Base-by-base conservation (phyloP, 2,888 invertebrate species). In the Parthenolecanium corni region DNA sequence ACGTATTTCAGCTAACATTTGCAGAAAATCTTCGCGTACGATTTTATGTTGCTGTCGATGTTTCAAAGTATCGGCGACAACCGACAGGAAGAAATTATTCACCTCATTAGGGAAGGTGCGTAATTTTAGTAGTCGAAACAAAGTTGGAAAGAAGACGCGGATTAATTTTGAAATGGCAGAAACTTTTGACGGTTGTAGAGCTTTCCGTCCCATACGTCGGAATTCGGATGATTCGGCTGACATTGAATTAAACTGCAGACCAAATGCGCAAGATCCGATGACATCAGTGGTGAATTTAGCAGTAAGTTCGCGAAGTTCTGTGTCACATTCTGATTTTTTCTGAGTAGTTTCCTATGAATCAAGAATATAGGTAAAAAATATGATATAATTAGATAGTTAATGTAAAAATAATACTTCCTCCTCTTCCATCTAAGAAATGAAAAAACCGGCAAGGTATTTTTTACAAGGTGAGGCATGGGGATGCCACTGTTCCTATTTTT, bases 231-330 rank as follows among this genome's bases (percentile, higher is more conserved):
- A 69, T 38, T 73, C 70, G 65, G 75, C 69, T 9, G 68, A 71
- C 40, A 76, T 69, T 0, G 75, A 73, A 65, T 76, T 75, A 66
- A 75, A 73, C 64, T 76, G 74, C 67, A 77, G 73, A 46, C 77
- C 77, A 68, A 77, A 78, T 25, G 75, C 76, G 65, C 76, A 76
- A 42, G 73, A 73, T 16, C 77, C 76, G 51, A 78, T 77, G 1
- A 77, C 75, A 69, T 77, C 76, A 64, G 76, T 75, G n/a, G 76
- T 75, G 67, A 74, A 77, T 64, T 75, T 74, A 2, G 75, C 72
- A 62, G 73, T 74, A 64, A 74, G 61, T 62, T 74, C 75, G 54
- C 74, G 73, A 49, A 74, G 70, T 64, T 77, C 76, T n/a, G 74
- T 62, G 11, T 66, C 65, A n/a, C 66, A 65, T 47, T 66, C 63